phyloP scores from a whole-genome alignment of 2,888 invertebrate genomes.

The Lypha dubia region DNA sequence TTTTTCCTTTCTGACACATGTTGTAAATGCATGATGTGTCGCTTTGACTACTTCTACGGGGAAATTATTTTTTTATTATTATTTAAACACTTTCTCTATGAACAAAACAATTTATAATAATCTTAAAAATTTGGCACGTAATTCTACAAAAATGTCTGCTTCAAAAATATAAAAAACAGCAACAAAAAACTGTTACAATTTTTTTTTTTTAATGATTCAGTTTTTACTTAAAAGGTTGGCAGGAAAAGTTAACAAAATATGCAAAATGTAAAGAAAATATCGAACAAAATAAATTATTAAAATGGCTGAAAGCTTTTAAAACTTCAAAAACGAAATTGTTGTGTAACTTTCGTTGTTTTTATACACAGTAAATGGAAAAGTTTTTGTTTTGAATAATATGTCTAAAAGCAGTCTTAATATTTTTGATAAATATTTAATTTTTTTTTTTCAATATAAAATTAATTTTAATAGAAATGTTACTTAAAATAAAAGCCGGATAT shows the following conservation, averaged over 20 bases:
- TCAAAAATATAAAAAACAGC: not conserved
- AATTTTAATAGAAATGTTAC: conserved; percentile 17
- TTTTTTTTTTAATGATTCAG: no score
- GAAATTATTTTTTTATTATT: no score
- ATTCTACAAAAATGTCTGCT: conserved; percentile 36
- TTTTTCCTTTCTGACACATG: conserved; percentile 43
- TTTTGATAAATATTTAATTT: not conserved
- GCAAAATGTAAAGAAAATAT: not conserved
- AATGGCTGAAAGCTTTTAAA: not conserved
- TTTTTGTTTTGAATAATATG: not conserved
- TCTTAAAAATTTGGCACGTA: conserved; percentile 57
- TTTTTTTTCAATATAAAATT: not conserved
- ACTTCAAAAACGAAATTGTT: not conserved
- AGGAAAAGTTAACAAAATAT: not conserved
- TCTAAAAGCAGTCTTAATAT: not conserved
- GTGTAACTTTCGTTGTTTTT: not conserved
- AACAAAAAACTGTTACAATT: not conserved
- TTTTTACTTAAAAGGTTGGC: not conserved
- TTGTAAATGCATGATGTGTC: conserved; percentile 45
- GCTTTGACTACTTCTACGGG: not conserved
- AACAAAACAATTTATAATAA: conserved; percentile 45
- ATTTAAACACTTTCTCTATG: conserved; percentile 56
- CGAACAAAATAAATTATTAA: not conserved
- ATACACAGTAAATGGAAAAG: not conserved
- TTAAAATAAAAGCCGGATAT: no score